phyloP scores from a whole-genome alignment of 2,888 invertebrate species.

The Scrobipalpa atriplicella region DNA sequence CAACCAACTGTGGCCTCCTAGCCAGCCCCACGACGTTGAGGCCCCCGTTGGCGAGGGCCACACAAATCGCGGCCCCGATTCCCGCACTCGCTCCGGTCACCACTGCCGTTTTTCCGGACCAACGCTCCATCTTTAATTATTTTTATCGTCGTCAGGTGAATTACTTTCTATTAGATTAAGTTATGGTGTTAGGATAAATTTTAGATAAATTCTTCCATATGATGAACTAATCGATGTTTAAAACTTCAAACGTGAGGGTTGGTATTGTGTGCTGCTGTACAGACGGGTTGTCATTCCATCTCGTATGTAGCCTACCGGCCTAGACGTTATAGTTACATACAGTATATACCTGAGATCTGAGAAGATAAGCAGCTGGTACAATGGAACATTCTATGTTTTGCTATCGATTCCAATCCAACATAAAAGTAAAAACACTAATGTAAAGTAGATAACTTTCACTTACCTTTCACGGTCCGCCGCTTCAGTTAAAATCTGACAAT shows the following conservation, averaged over 20 bases:
- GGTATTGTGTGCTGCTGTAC: no score
- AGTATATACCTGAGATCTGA: no score
- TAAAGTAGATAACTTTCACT: constrained; percentile 3
- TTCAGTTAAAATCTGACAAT: neutral
- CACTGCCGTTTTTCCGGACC: constrained; percentile 83
- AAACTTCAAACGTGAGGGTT: no score
- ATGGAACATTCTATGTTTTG: no score
- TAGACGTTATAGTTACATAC: no score
- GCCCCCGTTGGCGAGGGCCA: constrained; percentile 62
- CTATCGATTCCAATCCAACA: neutral
- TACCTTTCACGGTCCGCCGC: neutral
- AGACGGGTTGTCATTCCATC: no score
- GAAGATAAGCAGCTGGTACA: no score
- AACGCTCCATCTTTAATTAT: constrained; percentile 70
- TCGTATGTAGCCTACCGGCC: no score
- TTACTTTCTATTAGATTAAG: no score
- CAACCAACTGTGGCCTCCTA: constrained; percentile 45
- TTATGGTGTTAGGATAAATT: no score
- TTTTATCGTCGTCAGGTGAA: neutral
- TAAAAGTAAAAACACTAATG: neutral
- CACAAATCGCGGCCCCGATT: constrained; percentile 73
- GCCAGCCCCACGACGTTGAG: constrained; percentile 58
- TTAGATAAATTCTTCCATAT: no score
- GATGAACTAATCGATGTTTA: no score
- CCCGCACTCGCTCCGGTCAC: constrained; percentile 86